Conservation (phyloP, 2,113 vertebrate genomes). For the Penelope pileata region DNA sequence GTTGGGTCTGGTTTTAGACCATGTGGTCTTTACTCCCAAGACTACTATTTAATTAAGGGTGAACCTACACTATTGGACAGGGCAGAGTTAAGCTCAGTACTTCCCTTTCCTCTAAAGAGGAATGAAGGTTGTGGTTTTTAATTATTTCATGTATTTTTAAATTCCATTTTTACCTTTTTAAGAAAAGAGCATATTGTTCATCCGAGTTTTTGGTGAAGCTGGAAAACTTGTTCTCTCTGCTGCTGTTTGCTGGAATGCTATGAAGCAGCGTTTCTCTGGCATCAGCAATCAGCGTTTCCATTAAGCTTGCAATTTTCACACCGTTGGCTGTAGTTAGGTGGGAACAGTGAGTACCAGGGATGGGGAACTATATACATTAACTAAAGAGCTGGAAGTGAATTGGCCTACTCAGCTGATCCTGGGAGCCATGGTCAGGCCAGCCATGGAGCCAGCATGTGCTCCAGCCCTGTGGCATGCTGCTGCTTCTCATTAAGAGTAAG, state of each 20-base stretch:
- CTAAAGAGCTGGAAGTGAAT: neutral
- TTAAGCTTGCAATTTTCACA: constrained; percentile 45
- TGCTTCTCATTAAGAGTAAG: constrained; percentile 8
- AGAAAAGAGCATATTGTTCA: neutral
- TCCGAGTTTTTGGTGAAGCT: neutral
- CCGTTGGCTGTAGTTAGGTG: neutral
- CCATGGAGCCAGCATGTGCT: neutral
- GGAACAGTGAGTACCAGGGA: neutral
- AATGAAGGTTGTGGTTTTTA: neutral
- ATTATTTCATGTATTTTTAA: neutral
- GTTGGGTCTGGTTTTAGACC: neutral
- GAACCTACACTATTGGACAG: neutral
- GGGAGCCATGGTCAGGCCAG: neutral
- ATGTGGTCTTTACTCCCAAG: neutral
- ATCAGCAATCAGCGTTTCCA: constrained; percentile 30
- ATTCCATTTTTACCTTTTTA: neutral
- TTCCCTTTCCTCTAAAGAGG: neutral
- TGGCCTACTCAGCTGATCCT: neutral
- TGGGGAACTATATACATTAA: neutral
- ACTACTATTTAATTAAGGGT: neutral
- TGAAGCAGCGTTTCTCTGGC: constrained; percentile 11
- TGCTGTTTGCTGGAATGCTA: neutral
- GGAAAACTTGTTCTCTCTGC: neutral
- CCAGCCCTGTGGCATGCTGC: constrained; percentile 22
- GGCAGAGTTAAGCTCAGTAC: neutral